Conservation (phyloP, 2,113 vertebrate genomes). For the Bubo blakistoni region DNA sequence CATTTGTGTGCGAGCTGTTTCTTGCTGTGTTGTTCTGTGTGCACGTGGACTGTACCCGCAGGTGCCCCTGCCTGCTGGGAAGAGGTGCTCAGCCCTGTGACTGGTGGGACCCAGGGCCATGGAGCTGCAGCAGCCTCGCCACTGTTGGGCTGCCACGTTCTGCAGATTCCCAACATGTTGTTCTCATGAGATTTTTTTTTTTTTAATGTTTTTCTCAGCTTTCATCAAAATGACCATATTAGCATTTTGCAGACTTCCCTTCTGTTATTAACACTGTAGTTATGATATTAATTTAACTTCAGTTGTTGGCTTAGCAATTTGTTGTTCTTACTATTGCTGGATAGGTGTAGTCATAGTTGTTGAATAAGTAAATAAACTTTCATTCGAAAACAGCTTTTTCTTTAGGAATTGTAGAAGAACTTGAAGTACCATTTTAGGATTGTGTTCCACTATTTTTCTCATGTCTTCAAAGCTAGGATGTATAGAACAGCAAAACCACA, state of each 20-base stretch:
- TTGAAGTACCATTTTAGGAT: conserved; percentile 85
- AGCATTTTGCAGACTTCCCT: background rate
- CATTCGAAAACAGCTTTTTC: background rate
- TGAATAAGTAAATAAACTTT: background rate
- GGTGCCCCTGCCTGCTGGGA: background rate
- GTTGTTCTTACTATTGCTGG: background rate
- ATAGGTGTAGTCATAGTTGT: background rate
- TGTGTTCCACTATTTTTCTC: conserved; percentile 67
- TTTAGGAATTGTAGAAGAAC: conserved; percentile 85
- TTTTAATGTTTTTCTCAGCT: background rate
- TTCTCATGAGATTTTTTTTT: background rate
- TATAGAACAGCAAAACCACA: conserved; percentile 87
- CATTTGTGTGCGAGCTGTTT: background rate
- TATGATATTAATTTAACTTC: background rate
- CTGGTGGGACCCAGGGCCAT: no score
- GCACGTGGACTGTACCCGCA: background rate
- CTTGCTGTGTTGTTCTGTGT: background rate
- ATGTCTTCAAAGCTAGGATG: conserved; percentile 65
- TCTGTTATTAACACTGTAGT: background rate
- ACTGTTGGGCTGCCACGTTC: accelerated
- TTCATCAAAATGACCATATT: background rate
- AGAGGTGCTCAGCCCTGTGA: no score
- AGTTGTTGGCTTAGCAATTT: background rate
- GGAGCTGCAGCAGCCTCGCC: background rate
- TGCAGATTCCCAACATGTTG: background rate